Percentiles rank a stretch among this genome's conserved stretches.
Evolutionary conservation across 2,797 vertebrate species (phyloP).

Genomic region (Peromyscus melanophrys): DNA sequence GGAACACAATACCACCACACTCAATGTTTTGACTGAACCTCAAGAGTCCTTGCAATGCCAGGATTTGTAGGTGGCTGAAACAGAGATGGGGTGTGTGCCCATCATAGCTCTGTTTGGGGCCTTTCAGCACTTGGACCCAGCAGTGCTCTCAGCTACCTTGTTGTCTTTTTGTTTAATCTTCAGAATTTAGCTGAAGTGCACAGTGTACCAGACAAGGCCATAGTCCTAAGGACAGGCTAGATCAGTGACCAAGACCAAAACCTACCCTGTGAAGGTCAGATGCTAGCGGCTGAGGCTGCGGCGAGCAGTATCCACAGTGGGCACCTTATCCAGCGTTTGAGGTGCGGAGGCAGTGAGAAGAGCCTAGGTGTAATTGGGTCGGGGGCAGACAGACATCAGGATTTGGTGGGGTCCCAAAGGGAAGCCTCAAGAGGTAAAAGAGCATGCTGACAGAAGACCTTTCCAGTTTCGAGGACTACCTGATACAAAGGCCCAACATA

Average conservation of each 20-base stretch:
- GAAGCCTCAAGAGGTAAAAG: neutral
- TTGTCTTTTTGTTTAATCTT: neutral
- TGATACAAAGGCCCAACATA: neutral
- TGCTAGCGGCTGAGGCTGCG: neutral
- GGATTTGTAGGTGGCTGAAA: slow-evolving; percentile 11
- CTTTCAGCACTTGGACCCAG: neutral
- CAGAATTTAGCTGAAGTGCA: neutral
- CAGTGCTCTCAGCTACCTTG: neutral
- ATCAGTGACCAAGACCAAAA: neutral
- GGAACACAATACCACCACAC: no score
- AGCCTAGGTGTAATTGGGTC: neutral
- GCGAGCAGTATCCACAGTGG: neutral
- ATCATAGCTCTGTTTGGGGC: neutral
- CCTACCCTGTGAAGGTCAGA: neutral
- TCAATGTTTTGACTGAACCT: neutral
- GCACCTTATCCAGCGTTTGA: neutral
- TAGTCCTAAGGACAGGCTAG: neutral
- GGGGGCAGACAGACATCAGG: neutral
- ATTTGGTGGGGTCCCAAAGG: neutral
- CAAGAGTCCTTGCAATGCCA: neutral
- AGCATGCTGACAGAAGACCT: neutral
- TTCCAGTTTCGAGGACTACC: neutral
- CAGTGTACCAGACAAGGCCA: neutral
- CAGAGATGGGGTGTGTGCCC: neutral
- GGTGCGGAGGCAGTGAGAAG: neutral